These are phyloP conservation scores for Lasioglossum baleicum DNA, from an alignment of 1,140 invertebrate species.

Conservation along the genomic window DNA sequence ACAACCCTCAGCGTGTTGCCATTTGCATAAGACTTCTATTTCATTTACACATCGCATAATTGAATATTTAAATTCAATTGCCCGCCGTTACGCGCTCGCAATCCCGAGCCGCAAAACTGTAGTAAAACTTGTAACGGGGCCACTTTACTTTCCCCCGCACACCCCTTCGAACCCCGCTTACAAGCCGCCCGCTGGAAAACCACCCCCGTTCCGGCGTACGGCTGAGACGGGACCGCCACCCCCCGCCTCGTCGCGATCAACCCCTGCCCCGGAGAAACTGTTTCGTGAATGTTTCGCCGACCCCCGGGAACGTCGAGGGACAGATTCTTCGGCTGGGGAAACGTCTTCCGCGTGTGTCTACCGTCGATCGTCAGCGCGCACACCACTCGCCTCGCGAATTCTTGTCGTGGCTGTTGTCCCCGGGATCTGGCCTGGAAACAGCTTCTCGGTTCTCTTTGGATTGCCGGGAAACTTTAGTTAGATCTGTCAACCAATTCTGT, in stretches of 20 bases:
- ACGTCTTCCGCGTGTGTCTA: neutral
- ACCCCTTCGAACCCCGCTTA: neutral
- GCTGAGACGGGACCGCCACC: conserved; percentile 28
- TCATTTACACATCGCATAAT: conserved; percentile 83
- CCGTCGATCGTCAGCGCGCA: too few species aligned
- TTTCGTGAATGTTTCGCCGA: conserved; percentile 70
- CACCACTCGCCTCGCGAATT: too few species aligned
- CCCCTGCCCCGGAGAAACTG: conserved; percentile 62
- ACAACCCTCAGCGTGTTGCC: conserved; percentile 79
- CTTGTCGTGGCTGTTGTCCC: too few species aligned
- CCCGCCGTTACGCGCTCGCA: conserved; percentile 77
- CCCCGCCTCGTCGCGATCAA: conserved; percentile 49
- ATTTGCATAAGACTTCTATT: conserved; percentile 84
- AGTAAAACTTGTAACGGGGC: conserved; percentile 81
- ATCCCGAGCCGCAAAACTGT: conserved; percentile 80
- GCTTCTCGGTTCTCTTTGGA: too few species aligned
- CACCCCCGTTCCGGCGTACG: conserved; percentile 21
- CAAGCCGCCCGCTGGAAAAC: conserved; percentile 18
- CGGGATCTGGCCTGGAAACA: too few species aligned
- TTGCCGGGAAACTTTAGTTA: too few species aligned
- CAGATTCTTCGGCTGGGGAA: conserved; percentile 5
- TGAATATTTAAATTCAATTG: conserved; percentile 83
- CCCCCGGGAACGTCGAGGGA: conserved; percentile 3
- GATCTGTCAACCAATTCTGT: too few species aligned
- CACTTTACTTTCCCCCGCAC: conserved; percentile 73